A percentile compares a stretch with the other conserved stretches of the same genome.
Conservation (phyloP, 2,113 vertebrate species). For the Serilophus lunatus region DNA sequence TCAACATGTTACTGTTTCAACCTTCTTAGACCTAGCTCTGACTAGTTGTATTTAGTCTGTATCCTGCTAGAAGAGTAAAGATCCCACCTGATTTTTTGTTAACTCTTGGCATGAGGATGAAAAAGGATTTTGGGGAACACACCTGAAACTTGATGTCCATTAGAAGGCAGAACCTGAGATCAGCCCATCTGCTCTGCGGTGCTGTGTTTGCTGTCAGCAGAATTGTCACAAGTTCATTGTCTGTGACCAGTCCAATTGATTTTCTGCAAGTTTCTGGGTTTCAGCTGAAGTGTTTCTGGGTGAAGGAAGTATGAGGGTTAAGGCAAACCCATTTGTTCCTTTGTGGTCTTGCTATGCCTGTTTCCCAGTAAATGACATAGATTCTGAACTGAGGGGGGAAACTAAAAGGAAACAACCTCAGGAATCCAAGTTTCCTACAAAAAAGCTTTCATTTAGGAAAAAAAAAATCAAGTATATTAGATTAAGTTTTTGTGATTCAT, state of each 20-base stretch:
- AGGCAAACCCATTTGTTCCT: not conserved
- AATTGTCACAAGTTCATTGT: not conserved
- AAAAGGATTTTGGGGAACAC: not conserved
- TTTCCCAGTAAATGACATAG: not conserved
- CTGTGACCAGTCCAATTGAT: not conserved
- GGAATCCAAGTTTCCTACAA: not conserved
- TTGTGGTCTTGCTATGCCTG: not conserved
- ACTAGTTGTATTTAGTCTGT: not conserved
- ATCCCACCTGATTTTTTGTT: not conserved
- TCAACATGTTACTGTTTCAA: not conserved
- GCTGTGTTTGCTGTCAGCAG: not conserved
- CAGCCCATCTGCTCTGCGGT: not conserved
- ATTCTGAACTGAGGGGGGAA: not conserved
- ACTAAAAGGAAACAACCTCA: not conserved
- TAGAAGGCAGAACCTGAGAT: not conserved
- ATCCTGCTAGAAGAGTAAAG: not conserved
- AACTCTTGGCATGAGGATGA: not conserved
- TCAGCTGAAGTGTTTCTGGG: too few relatives aligned
- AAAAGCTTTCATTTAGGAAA: not conserved
- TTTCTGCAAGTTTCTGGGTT: not conserved
- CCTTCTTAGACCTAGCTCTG: not conserved
- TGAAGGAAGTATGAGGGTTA: not conserved
- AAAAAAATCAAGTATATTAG: not conserved
- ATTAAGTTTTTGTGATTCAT: conserved; percentile 11
- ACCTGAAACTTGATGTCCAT: not conserved